Evolutionary conservation across 2,113 vertebrate genomes (phyloP).

Genomic region (Cebus imitator): DNA sequence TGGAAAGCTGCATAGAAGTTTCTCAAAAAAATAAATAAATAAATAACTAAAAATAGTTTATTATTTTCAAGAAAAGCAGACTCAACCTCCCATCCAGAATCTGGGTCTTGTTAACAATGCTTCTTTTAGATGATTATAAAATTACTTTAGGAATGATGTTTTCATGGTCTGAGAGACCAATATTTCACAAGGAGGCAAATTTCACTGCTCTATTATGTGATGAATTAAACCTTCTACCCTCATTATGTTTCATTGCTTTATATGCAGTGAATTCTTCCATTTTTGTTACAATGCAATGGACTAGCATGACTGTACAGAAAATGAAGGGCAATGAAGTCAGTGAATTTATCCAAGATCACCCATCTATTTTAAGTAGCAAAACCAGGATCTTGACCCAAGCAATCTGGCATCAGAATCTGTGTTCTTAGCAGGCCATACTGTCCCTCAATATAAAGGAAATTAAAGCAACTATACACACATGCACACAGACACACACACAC

Average conservation of each 20-base stretch:
- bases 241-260: background rate
- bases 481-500: too few species aligned
- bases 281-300: background rate
- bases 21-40: background rate
- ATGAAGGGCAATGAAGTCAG: background rate
- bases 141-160: background rate
- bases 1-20: background rate
- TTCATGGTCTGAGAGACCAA: background rate
- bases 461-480: background rate
- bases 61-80: background rate
- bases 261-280: background rate
- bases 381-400: background rate
- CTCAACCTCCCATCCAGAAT: background rate
- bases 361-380: background rate
- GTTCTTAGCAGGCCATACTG: background rate
- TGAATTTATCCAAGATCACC: background rate
- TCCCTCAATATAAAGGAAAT: background rate
- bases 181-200: background rate
- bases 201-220: background rate
- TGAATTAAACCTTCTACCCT: background rate
- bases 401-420: background rate
- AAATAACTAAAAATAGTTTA: background rate
- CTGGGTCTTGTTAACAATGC: background rate
- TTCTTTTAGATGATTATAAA: background rate
- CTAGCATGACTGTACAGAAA: background rate